Evolutionary conservation across 2,113 vertebrate genomes (phyloP), one percentile per base, ranked within the genome.

Genomic region (Bujurquina vittata): DNA sequence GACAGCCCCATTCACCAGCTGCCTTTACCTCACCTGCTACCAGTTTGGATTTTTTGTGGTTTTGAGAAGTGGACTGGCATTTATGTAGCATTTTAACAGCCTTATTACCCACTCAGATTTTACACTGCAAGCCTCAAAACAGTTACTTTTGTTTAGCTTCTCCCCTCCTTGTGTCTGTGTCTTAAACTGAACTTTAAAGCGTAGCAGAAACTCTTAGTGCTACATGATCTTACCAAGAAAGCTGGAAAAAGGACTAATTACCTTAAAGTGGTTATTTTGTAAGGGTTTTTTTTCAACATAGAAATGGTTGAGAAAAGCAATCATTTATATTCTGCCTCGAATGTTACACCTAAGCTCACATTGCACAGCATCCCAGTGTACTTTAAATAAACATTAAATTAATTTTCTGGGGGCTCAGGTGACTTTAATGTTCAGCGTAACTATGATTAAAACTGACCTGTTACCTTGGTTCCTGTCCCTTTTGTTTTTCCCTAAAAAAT

Each of bases 401-500:
- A 43, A 31, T 31, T 29, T 72, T 72, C 23, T 0, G 49, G 2
- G 17, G 43, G 9, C 17, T 17, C 17, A 18, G 17, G 46, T 52
- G 17, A n/a, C 17, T 52, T 52, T 72, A n/a, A 31, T 49, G 43
- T 9, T 31, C 65, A 20, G 43, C 10, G 3, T 52, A 14, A 72
- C 35, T 57, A 57, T 75, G 31, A 75, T 75, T 37, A 23, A 37
- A 22, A 57, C 55, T 23, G 20, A 40, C 72, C 52, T 11, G 14
- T 63, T 10, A 52, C 46, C 4, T 52, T 52, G 6, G 17, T 52
- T 52, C 17, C 14, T 29, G 8, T 43, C 31, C 22, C 26, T 26
- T 55, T 12, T 7, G 17, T 77, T 85, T 65, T 63, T 81, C 52
- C 60, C 35, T 54, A 72, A 54, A 26, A 26, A 77, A 85, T 33